phyloP scores from a whole-genome alignment of 2,113 vertebrate species.

The Tychaedon coryphoeus region DNA sequence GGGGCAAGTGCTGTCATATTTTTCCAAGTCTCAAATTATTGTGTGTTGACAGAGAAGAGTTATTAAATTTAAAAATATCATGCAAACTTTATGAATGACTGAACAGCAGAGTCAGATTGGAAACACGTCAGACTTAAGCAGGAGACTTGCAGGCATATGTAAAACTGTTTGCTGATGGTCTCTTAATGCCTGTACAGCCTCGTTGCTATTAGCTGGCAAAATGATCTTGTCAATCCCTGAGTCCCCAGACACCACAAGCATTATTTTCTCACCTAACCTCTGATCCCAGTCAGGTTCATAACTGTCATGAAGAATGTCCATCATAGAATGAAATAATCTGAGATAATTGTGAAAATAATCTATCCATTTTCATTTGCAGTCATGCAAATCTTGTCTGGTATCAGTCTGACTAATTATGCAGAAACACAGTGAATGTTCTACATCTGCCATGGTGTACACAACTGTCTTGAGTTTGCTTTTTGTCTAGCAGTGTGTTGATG shows the following conservation, averaged over 20 bases:
- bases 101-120: background rate
- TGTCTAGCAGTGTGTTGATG: background rate
- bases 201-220: fast-evolving
- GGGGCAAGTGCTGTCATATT: background rate
- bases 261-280: background rate
- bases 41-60: background rate
- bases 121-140: background rate
- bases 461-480: background rate
- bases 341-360: background rate
- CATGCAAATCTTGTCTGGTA: background rate
- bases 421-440: background rate
- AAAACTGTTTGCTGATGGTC: background rate
- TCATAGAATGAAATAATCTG: background rate
- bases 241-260: background rate
- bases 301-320: background rate
- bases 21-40: background rate
- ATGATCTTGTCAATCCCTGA: background rate
- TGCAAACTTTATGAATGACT: background rate
- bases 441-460: background rate
- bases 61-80: background rate
- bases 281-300: background rate
- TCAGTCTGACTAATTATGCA: background rate
- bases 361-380: background rate
- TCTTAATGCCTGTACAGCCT: background rate
- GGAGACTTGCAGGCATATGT: background rate